A percentile compares a stretch with the other conserved stretches of the same genome.
Conservation (phyloP, 1,140 invertebrate species). For the Monomorium pharaonis region DNA sequence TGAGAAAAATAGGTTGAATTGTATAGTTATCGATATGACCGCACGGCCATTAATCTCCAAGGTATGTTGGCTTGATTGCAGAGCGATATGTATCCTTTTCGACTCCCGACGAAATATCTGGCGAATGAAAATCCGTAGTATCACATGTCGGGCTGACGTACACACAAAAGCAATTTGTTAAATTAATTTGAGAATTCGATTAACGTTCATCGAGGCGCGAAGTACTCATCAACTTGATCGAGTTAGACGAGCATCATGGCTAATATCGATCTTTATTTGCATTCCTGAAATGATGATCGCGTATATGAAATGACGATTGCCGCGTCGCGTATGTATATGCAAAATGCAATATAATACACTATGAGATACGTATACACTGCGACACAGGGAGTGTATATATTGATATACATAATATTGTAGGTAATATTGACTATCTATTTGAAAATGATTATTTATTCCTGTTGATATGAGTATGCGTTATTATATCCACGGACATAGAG, state of each 20-base stretch:
- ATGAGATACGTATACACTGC: not conserved
- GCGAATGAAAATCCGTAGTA: slow-evolving; percentile 9
- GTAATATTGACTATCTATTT: slow-evolving; percentile 14
- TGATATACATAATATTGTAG: slow-evolving; percentile 4
- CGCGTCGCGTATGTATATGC: not conserved
- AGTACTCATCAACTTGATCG: not conserved
- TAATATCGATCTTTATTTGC: slow-evolving; percentile 12
- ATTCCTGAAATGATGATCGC: slow-evolving; percentile 29
- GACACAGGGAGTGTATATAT: not conserved
- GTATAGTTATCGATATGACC: slow-evolving; percentile 1
- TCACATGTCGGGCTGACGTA: not conserved
- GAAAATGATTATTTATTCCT: slow-evolving; percentile 36
- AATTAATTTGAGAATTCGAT: slow-evolving; percentile 22
- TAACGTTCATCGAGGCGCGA: not conserved
- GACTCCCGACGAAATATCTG: not conserved
- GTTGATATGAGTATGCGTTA: not conserved
- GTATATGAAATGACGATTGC: slow-evolving; percentile 11
- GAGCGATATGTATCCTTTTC: not conserved
- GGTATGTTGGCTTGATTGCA: not conserved
- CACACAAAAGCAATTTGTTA: slow-evolving; percentile 25
- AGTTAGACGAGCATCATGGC: not conserved
- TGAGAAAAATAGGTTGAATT: not conserved
- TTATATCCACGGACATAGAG: not conserved
- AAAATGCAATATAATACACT: not conserved
- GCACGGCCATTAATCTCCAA: not conserved